Conservation (phyloP, 1,140 invertebrate genomes). For the Epicauta chinensis region DNA sequence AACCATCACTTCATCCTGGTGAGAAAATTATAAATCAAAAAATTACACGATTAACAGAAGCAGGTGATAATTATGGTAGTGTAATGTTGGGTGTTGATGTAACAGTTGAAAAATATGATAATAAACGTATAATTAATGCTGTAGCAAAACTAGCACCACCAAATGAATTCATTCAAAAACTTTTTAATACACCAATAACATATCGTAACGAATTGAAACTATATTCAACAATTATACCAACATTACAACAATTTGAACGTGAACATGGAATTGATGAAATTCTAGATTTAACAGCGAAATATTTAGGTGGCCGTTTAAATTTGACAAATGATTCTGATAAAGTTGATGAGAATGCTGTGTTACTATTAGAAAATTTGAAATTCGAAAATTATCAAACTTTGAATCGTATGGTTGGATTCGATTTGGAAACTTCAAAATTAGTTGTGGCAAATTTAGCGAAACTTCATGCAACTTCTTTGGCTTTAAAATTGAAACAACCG, state of each 20-base stretch:
- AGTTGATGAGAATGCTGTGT: constrained; percentile 48
- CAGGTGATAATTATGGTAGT: constrained; percentile 56
- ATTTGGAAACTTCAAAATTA: constrained; percentile 37
- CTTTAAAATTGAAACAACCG: constrained; percentile 38
- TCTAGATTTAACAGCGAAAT: constrained; percentile 44
- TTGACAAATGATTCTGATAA: constrained; percentile 31
- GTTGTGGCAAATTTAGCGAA: constrained; percentile 38
- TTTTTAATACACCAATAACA: constrained; percentile 50
- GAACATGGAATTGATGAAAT: constrained; percentile 40
- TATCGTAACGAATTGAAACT: constrained; percentile 51
- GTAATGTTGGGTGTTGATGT: constrained; percentile 44
- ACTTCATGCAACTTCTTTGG: constrained; percentile 42
- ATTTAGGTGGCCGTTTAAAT: constrained; percentile 46
- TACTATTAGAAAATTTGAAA: constrained; percentile 51
- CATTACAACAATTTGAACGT: constrained; percentile 43
- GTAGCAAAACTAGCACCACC: constrained; percentile 50
- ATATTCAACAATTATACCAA: constrained; percentile 45
- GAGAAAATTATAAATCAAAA: constrained; percentile 12
- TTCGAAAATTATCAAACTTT: constrained; percentile 32
- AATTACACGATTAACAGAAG: constrained; percentile 44
- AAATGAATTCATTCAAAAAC: constrained; percentile 44
- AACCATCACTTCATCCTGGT: background rate
- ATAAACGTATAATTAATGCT: constrained; percentile 40
- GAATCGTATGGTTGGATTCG: constrained; percentile 36
- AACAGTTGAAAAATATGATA: constrained; percentile 23